phyloP scores from a whole-genome alignment of 2,888 invertebrate genomes.

The Euspilapteryx auroguttella region DNA sequence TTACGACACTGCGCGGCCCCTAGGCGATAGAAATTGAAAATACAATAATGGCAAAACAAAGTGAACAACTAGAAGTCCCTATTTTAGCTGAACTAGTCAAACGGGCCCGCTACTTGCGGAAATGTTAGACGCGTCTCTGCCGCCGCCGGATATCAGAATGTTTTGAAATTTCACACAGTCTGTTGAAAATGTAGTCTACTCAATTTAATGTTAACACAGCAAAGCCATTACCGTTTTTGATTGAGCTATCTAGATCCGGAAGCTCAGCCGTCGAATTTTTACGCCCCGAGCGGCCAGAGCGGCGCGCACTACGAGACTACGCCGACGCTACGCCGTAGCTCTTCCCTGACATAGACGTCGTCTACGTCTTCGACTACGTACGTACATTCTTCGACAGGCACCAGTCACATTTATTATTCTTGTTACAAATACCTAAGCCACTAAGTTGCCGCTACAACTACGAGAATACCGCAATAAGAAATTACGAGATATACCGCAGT shows the following conservation, averaged over 20 bases:
- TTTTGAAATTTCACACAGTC: conserved; percentile 33
- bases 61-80: no score
- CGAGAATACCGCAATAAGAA: no score
- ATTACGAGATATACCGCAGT: no score
- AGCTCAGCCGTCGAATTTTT: not conserved
- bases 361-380: no score
- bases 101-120: no score
- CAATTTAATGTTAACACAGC: conserved; percentile 26
- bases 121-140: conserved; percentile 28
- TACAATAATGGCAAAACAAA: conserved; percentile 48
- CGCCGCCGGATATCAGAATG: conserved; percentile 32
- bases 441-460: no score
- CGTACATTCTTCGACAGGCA: no score
- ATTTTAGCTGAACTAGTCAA: no score
- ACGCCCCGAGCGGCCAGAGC: conserved; percentile 1
- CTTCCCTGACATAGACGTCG: no score
- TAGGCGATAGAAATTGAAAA: conserved; percentile 52
- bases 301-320: not conserved
- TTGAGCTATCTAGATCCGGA: conserved; percentile 2
- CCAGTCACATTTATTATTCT: no score
- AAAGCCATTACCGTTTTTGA: conserved; percentile 2
- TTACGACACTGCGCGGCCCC: conserved; percentile 18
- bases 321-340: not conserved
- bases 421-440: no score
- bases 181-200: conserved; percentile 27